A percentile compares a stretch with the other conserved stretches of the same genome.
phyloP scores from a whole-genome alignment of 2,888 invertebrate species.

The Tetropium fuscum region DNA sequence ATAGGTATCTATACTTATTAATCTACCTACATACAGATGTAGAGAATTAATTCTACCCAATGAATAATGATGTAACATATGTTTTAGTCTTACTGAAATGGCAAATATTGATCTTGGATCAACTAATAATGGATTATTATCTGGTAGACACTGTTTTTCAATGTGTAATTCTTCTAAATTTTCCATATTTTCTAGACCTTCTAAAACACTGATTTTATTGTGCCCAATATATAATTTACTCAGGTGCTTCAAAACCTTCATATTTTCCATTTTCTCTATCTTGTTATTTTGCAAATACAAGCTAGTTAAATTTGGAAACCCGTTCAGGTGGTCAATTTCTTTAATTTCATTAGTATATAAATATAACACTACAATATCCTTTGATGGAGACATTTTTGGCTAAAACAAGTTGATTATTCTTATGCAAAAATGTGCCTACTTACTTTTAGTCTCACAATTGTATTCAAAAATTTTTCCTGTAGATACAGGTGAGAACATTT shows the following conservation, averaged over 20 bases:
- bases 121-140: slow-evolving; percentile 73
- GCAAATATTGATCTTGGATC: slow-evolving; percentile 73
- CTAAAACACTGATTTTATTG: slow-evolving; percentile 77
- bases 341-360: slow-evolving; percentile 74
- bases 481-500: slow-evolving; percentile 48
- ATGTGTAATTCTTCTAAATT: slow-evolving; percentile 76
- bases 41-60: not conserved
- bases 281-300: slow-evolving; percentile 86
- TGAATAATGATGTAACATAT: not conserved
- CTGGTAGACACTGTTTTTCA: slow-evolving; percentile 73
- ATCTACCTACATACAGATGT: not conserved
- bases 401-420: slow-evolving; percentile 16
- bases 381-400: slow-evolving; percentile 36
- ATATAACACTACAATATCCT: slow-evolving; percentile 72
- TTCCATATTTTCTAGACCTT: slow-evolving; percentile 73
- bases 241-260: slow-evolving; percentile 75
- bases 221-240: slow-evolving; percentile 82
- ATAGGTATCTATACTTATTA: too few species aligned
- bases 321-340: slow-evolving; percentile 70
- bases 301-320: slow-evolving; percentile 70
- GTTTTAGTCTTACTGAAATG: slow-evolving; percentile 68
- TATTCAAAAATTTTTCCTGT: slow-evolving; percentile 47
- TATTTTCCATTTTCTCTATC: slow-evolving; percentile 78
- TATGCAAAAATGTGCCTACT: not conserved
- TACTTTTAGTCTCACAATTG: slow-evolving; percentile 44